Conservation (phyloP, 1,140 invertebrate species). For the Musca domestica region DNA sequence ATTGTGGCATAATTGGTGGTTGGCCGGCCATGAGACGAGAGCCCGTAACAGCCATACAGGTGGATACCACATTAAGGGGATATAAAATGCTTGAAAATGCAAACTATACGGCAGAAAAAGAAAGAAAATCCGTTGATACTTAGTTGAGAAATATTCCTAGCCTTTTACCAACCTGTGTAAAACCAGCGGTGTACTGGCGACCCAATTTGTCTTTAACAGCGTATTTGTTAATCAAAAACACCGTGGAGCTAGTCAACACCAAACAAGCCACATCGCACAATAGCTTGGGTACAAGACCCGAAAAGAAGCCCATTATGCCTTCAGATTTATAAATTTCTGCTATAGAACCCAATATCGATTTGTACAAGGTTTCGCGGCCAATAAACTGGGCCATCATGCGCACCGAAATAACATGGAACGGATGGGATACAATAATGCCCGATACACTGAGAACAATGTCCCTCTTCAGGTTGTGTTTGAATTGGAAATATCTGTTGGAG, state of each 20-base stretch:
- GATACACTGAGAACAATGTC: constrained; percentile 70
- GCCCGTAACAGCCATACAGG: constrained; percentile 80
- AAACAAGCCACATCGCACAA: constrained; percentile 75
- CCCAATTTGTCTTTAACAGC: constrained; percentile 72
- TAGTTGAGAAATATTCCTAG: not conserved
- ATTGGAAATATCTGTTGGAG: constrained; percentile 55
- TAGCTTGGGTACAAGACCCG: constrained; percentile 77
- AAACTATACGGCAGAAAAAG: too few relatives aligned
- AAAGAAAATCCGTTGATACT: not conserved
- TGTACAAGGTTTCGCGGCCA: constrained; percentile 79
- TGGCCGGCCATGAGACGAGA: constrained; percentile 73
- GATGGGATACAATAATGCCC: constrained; percentile 78
- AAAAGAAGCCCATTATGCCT: constrained; percentile 80
- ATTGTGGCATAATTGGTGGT: constrained; percentile 78
- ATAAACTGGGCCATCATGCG: constrained; percentile 93
- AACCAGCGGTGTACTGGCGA: constrained; percentile 59
- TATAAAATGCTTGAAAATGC: constrained; percentile 75
- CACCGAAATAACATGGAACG: constrained; percentile 82
- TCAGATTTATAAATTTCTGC: constrained; percentile 77
- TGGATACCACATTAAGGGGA: constrained; percentile 82
- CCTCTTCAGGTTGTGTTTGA: constrained; percentile 59
- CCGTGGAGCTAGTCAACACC: constrained; percentile 68
- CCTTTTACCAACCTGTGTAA: constrained; percentile 37
- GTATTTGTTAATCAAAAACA: constrained; percentile 77
- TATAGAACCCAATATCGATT: constrained; percentile 64